Conservation (phyloP, 2,113 vertebrate species). For the Caloenas nicobarica region DNA sequence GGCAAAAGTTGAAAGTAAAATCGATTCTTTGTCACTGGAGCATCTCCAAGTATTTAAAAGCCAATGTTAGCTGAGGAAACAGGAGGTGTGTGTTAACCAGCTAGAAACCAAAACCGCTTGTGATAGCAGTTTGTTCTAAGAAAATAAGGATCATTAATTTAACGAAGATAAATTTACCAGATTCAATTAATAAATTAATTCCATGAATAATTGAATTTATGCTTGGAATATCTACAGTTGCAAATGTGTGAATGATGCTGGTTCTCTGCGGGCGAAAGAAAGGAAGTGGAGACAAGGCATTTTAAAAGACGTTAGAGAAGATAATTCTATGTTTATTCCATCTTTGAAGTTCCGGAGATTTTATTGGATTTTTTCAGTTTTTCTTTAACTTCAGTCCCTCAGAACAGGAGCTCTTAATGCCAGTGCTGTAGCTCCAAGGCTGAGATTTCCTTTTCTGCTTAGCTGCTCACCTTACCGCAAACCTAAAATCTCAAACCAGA, state of each 20-base stretch:
- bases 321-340: not conserved
- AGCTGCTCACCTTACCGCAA: not conserved
- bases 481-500: not conserved
- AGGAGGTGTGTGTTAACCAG: not conserved
- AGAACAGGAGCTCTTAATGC: not conserved
- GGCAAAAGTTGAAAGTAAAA: constrained; percentile 49
- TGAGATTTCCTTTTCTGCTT: not conserved
- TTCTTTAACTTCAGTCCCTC: not conserved
- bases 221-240: not conserved
- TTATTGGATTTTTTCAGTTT: not conserved
- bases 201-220: not conserved
- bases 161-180: not conserved
- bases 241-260: not conserved
- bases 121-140: not conserved
- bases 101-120: not conserved
- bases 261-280: not conserved
- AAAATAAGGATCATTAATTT: not conserved
- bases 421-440: not conserved
- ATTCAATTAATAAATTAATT: not conserved
- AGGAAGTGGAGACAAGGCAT: not conserved
- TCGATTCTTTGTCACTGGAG: constrained; percentile 34
- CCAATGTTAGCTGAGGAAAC: not conserved
- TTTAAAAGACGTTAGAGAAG: not conserved
- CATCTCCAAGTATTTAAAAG: constrained; percentile 11
- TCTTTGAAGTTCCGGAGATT: not conserved